Evolutionary conservation across 2,888 invertebrate genomes (phyloP).

Genomic region (Drosophila borborema): DNA sequence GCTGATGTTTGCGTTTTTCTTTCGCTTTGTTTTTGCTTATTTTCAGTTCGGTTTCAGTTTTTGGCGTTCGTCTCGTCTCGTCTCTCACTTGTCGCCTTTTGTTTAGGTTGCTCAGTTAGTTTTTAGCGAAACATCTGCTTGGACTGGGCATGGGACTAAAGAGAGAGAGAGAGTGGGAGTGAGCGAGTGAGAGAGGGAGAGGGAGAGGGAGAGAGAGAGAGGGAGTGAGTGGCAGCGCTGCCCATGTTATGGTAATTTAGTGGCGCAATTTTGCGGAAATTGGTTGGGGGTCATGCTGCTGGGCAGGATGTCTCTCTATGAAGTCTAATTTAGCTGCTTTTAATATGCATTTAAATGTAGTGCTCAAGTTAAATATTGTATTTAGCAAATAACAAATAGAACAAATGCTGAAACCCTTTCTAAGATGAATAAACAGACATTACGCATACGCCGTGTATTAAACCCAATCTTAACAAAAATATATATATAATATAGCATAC

Average conservation of each 20-base stretch:
- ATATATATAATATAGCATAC: not conserved
- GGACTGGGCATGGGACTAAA: not conserved
- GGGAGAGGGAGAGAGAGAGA: too few species aligned
- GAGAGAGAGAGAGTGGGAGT: not conserved
- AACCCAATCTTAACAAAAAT: too few species aligned
- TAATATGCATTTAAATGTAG: conserved; percentile 41
- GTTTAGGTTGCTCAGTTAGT: conserved; percentile 64
- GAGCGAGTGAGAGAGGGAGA: not conserved
- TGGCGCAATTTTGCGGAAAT: conserved; percentile 82
- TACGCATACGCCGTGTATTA: not conserved
- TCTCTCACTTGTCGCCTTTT: conserved; percentile 58
- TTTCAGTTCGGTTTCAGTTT: conserved; percentile 13
- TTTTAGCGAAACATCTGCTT: conserved; percentile 24
- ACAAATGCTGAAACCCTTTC: conserved; percentile 15
- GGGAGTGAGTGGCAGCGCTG: conserved; percentile 12
- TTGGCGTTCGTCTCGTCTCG: conserved; percentile 34
- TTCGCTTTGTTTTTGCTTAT: conserved; percentile 35
- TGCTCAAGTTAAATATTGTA: conserved; percentile 11
- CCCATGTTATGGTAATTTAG: conserved; percentile 82
- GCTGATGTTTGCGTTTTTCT: conserved; percentile 74
- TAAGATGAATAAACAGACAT: not conserved
- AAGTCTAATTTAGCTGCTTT: conserved; percentile 27
- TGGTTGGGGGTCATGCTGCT: conserved; percentile 22
- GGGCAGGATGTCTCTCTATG: not conserved
- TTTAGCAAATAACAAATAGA: conserved; percentile 9